phyloP scores from a whole-genome alignment of 2,888 invertebrate species.

The Andrena trimmerana region DNA sequence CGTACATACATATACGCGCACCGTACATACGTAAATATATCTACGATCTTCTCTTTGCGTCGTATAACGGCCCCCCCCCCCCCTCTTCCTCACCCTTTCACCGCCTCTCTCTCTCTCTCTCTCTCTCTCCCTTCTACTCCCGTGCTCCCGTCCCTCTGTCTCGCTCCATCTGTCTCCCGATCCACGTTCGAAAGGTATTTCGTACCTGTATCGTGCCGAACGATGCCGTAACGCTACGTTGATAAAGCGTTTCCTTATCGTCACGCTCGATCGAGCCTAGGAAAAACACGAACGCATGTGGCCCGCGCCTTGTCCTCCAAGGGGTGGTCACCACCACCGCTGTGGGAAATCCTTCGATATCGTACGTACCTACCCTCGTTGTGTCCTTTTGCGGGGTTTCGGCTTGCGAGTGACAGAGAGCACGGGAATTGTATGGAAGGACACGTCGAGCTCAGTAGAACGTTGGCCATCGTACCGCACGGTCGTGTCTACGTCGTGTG shows the following conservation, averaged over 20 bases:
- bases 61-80: slow-evolving; percentile 61
- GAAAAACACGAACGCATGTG: slow-evolving; percentile 12
- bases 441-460: neutral
- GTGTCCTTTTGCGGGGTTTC: neutral
- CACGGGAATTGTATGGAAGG: neutral
- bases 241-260: slow-evolving; percentile 37
- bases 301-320: neutral
- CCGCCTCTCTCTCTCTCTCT: slow-evolving; percentile 18
- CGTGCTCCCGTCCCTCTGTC: neutral
- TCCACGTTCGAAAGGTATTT: slow-evolving; percentile 22
- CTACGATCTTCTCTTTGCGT: slow-evolving; percentile 66
- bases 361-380: neutral
- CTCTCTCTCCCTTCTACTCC: neutral
- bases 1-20: slow-evolving; percentile 65
- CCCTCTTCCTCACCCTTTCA: slow-evolving; percentile 49
- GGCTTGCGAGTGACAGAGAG: neutral
- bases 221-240: slow-evolving; percentile 34
- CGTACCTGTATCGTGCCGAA: slow-evolving; percentile 11
- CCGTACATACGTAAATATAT: slow-evolving; percentile 62
- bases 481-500: neutral
- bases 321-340: neutral
- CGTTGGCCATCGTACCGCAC: neutral
- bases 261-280: slow-evolving; percentile 25
- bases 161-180: neutral
- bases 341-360: neutral